Evolutionary conservation across 92 coral and sea anemone genomes (phyloP).

Genomic region (Siderastrea radians): DNA sequence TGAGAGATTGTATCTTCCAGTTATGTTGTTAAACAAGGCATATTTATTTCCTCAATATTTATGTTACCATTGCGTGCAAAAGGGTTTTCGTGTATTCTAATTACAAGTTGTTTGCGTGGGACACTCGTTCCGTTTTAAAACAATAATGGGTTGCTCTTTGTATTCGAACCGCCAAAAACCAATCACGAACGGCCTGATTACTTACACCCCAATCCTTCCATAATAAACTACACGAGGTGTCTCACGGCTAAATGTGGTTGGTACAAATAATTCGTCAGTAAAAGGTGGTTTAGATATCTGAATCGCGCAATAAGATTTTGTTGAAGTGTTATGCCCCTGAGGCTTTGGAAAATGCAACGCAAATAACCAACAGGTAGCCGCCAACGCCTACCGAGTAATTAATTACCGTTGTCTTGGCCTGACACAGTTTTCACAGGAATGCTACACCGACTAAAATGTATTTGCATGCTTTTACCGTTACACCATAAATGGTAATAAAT

Average conservation of each 20-base stretch:
- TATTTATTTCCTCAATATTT: slow-evolving; percentile 25
- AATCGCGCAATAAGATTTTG: not conserved
- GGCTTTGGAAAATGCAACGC: not conserved
- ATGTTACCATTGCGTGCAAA: slow-evolving; percentile 3
- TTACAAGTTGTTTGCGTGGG: slow-evolving; percentile 7
- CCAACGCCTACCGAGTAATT: not conserved
- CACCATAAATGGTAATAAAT: not conserved
- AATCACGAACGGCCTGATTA: not conserved
- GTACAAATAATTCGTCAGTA: not conserved
- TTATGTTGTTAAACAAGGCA: slow-evolving; percentile 9
- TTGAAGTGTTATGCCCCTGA: not conserved
- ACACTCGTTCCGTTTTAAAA: not conserved
- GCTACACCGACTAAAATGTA: not conserved
- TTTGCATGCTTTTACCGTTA: not conserved
- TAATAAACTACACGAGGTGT: not conserved
- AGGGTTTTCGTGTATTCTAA: not conserved
- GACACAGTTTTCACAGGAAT: not conserved
- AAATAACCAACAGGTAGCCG: not conserved
- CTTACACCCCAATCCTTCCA: not conserved
- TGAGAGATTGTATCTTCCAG: not conserved
- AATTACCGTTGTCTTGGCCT: not conserved
- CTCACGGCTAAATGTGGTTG: not conserved
- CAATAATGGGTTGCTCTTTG: not conserved
- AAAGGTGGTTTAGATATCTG: not conserved
- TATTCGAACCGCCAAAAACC: not conserved